Evolutionary conservation across 2,888 invertebrate species (phyloP).

Genomic region (Sinhomidia bicolor): DNA sequence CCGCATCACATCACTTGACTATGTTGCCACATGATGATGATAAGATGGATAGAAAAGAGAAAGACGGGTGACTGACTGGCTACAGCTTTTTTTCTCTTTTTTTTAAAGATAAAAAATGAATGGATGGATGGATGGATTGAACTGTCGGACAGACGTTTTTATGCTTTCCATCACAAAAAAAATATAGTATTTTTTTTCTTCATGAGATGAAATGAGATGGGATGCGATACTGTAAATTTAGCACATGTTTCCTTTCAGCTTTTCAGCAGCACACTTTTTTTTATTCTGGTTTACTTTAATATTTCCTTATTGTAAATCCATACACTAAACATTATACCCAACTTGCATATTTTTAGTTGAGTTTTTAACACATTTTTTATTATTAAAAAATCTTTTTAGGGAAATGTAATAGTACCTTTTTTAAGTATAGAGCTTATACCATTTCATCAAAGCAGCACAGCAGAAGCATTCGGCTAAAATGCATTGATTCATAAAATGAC

Average conservation of each 20-base stretch:
- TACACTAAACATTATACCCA: no score
- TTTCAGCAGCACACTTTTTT: neutral
- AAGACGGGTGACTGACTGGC: slow-evolving; percentile 44
- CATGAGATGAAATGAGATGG: neutral
- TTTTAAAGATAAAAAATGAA: neutral
- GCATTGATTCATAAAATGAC: slow-evolving; percentile 38
- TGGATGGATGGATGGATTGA: slow-evolving; percentile 49
- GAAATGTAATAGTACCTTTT: no score
- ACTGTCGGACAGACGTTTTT: slow-evolving; percentile 43
- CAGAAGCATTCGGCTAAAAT: neutral
- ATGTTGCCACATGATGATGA: slow-evolving; percentile 8
- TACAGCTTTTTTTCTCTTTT: neutral
- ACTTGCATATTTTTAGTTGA: no score
- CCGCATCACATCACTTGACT: neutral
- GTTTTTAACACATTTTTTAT: no score
- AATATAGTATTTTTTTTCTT: no score
- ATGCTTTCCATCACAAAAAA: slow-evolving; percentile 25
- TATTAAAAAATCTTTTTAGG: no score
- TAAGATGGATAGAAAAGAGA: slow-evolving; percentile 45
- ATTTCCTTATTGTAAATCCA: no score
- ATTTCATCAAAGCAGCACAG: no score
- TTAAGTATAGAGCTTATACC: no score
- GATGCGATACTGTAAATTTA: neutral
- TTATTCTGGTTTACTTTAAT: no score
- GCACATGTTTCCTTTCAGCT: slow-evolving; percentile 13